phyloP scores from a whole-genome alignment of 2,888 invertebrate genomes.

The Polymixis lichenea region DNA sequence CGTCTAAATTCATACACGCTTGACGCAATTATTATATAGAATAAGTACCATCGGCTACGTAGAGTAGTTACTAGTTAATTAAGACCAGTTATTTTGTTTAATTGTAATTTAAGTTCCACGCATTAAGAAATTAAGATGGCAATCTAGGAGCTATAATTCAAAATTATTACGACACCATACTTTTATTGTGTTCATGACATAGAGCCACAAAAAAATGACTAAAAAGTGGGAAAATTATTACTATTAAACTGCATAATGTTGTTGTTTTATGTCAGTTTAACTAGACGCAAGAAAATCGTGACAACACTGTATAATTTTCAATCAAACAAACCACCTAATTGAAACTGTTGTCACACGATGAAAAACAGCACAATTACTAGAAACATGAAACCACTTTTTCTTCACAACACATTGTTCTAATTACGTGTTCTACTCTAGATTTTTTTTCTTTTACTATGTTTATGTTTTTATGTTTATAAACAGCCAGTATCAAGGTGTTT shows the following conservation, averaged over 20 bases:
- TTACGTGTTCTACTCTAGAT: conserved; percentile 42
- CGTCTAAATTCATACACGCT: conserved; percentile 25
- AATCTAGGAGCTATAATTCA: conserved; percentile 67
- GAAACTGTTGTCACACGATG: conserved; percentile 60
- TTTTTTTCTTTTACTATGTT: conserved; percentile 35
- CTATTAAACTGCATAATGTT: conserved; percentile 11
- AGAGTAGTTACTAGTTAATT: conserved; percentile 70
- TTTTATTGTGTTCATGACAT: conserved; percentile 36
- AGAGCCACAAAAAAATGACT: conserved; percentile 13
- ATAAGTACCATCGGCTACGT: conserved; percentile 33
- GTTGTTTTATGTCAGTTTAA: conserved; percentile 18
- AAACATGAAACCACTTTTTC: conserved; percentile 51
- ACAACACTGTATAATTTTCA: conserved; percentile 45
- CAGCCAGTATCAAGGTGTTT: conserved; percentile 65
- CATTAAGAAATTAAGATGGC: conserved; percentile 72
- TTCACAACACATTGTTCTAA: conserved; percentile 50
- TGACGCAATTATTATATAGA: conserved; percentile 35
- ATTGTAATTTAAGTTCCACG: conserved; percentile 70
- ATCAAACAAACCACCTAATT: conserved; percentile 52
- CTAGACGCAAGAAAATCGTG: conserved; percentile 44
- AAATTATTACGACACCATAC: conserved; percentile 54
- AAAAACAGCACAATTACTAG: conserved; percentile 51
- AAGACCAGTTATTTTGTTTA: conserved; percentile 71
- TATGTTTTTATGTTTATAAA: conserved; percentile 65
- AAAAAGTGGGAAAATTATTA: background rate